A percentile compares a stretch with the other conserved stretches of the same genome.
Evolutionary conservation across 2,888 invertebrate species (phyloP).

Genomic region (Nomada fucata): DNA sequence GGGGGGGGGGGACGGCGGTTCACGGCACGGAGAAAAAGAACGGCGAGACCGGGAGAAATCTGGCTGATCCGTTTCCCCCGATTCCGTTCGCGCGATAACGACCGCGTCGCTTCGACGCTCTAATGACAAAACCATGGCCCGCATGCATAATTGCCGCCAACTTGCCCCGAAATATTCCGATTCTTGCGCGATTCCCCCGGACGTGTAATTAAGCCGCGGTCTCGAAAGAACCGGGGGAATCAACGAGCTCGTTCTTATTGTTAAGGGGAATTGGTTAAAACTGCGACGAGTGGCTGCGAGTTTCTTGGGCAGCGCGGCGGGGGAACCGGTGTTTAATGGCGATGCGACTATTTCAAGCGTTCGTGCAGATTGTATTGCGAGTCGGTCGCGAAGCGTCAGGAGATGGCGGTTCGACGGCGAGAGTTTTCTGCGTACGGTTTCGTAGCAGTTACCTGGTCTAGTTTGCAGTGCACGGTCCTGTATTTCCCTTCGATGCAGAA

Average conservation of each 20-base stretch:
- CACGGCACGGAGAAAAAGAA: constrained; percentile 39
- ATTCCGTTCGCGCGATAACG: constrained; percentile 57
- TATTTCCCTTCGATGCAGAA: too few species aligned
- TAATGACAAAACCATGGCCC: constrained; percentile 58
- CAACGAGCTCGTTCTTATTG: not conserved
- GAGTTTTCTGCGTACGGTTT: not conserved
- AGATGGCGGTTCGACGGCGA: not conserved
- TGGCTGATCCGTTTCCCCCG: constrained; percentile 58
- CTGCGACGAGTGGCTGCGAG: not conserved
- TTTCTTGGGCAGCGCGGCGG: too few species aligned
- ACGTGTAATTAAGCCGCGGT: constrained; percentile 21
- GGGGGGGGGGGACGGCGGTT: constrained; percentile 6
- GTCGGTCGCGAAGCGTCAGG: not conserved
- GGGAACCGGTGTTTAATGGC: not conserved
- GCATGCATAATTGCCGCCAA: constrained; percentile 55
- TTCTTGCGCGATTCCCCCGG: constrained; percentile 7
- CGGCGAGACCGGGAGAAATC: constrained; percentile 54
- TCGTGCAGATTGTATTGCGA: not conserved
- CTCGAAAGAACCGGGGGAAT: constrained; percentile 11
- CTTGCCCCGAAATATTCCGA: constrained; percentile 21
- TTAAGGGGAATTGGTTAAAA: not conserved
- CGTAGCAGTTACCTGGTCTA: too few species aligned
- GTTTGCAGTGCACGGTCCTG: too few species aligned
- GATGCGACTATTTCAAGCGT: not conserved
- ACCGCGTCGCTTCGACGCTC: constrained; percentile 32